Evolutionary conservation across 2,797 vertebrate genomes (phyloP), one percentile per base, ranked within the genome.

Genomic region (Anisognathus igniventris): DNA sequence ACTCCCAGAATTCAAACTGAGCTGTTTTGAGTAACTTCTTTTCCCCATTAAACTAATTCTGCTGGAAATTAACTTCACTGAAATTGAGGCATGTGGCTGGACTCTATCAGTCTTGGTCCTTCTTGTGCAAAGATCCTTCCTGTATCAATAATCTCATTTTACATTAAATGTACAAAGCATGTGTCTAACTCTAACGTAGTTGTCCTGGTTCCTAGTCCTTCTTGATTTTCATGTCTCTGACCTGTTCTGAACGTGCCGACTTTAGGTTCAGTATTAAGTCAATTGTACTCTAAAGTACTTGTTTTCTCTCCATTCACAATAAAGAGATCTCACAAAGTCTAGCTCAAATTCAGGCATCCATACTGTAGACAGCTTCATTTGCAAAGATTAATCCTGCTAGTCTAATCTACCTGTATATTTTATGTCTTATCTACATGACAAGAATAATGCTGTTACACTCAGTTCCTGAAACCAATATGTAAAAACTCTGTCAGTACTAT

Each of bases 111-210:
- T 33, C 44, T 57, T 33, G 18, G 7, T 62, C 30, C 22, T 37
- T 78, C 21, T 31, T 27, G 6, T 23, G 33, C 39, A 25, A 76
- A 27, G 31, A 48, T 23, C 64, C 12, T 58, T 40, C 31, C 24
- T 42, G 20, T 28, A 64, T 19, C 20, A 88, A 8, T 14, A 30
- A 56, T 48, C 15, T 85, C 31, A n/a, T 51, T 15, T 65, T 62
- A n/a, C 3, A 0, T 35, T 57, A 47, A 23, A 30, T 6, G 23
- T 33, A 30, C 14, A 17, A 12, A 24, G 1, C 27, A 8, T 31
- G 8, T 65, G 17, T 33, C 25, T 45, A 50, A 10, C 17, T 45
- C n/a, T 60, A 57, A 57, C 7, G 7, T 9, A 37, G 3, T 4
- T 50, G 16, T 70, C 11, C 12, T 76, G 10, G 7, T 51, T 79